Base-by-base conservation (phyloP, 2,797 vertebrate genomes). In the Jordanella pulchra region DNA sequence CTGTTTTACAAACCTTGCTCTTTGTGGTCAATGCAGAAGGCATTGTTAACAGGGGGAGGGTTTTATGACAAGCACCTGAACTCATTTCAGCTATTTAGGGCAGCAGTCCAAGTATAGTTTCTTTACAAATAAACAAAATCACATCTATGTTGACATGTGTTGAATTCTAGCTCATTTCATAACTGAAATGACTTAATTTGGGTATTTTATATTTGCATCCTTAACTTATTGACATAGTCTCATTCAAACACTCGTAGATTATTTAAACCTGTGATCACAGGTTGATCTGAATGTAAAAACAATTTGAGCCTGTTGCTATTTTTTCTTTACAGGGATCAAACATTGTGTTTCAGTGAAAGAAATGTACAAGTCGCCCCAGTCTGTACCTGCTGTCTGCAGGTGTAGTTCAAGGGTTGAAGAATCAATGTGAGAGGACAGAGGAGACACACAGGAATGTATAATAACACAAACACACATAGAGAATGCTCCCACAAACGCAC, bases 211-310 rank as follows among this genome's bases (percentile, higher is more conserved):
- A 92, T 91, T 91, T 91, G 84, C 85, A 89, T 91, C 84, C 87
- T 90, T 93, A 92, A 92, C 93, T 94, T 93, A 93, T 94, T 90
- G 80, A 93, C 82, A 91, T 91, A 87, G 87, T 93, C 89, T 93
- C 91, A 93, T 93, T 90, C 89, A 92, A 91, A 92, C 91, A 90
- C 89, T 90, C 89, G 89, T 92, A 90, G 92, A 93, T 93, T 88
- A 91, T 93, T 92, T 90, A 94, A 94, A 94, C 94, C 93, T 94
- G 94, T 81, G 75, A 92, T 85, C 75, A 77, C 93, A 89, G 94
- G 94, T 94, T 94, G 92, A 95, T 92, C 89, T 95, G 94, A 95
- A 95, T 95, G 94, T 95, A 95, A 94, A 94, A 92, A 93, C 92
- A 92, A 90, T 81, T 89, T 91, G 92, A 92, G 91, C 90, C 89